Percentiles rank a stretch among this genome's conserved stretches.
These are phyloP conservation scores for Hippasteria phrygiana DNA, from an alignment of 53 echinoderm and acorn worm species.

Conservation along the genomic window DNA sequence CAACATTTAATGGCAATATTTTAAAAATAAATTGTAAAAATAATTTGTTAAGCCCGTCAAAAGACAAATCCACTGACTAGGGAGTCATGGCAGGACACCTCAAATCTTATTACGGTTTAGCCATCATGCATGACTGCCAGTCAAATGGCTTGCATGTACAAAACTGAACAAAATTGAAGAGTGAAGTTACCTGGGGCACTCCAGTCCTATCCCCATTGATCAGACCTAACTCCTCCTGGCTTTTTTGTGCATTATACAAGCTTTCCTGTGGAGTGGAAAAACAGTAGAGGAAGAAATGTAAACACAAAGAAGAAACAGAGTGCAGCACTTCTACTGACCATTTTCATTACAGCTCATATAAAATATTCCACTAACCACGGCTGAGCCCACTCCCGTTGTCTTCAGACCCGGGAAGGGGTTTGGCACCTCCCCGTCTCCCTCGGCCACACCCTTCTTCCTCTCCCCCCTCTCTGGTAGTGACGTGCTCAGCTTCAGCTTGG, in stretches of 20 bases:
- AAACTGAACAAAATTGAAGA: neutral
- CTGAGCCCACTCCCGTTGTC: slow-evolving; percentile 81
- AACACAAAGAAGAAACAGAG: too few species aligned
- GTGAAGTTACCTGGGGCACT: slow-evolving; percentile 30
- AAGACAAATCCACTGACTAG: too few species aligned
- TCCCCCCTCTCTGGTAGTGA: slow-evolving; percentile 84
- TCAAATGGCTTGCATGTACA: too few species aligned
- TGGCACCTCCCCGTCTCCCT: slow-evolving; percentile 82
- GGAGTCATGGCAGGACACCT: neutral
- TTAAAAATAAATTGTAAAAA: too few species aligned
- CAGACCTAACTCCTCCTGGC: slow-evolving; percentile 19
- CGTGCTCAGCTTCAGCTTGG: slow-evolving; percentile 73
- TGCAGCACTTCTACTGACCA: too few species aligned
- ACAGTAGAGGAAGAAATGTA: too few species aligned
- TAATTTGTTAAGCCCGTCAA: too few species aligned
- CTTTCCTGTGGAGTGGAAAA: slow-evolving; percentile 24
- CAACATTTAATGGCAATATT: too few species aligned
- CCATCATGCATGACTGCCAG: too few species aligned
- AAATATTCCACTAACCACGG: slow-evolving; percentile 71
- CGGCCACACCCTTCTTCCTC: slow-evolving; percentile 58
- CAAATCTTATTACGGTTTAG: too few species aligned
- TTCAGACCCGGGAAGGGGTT: slow-evolving; percentile 94
- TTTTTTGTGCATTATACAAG: slow-evolving; percentile 47
- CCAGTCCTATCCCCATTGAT: slow-evolving; percentile 34
- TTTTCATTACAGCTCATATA: too few species aligned